Conservation (phyloP, 1,140 invertebrate species). For the Drosophila pallidifrons region DNA sequence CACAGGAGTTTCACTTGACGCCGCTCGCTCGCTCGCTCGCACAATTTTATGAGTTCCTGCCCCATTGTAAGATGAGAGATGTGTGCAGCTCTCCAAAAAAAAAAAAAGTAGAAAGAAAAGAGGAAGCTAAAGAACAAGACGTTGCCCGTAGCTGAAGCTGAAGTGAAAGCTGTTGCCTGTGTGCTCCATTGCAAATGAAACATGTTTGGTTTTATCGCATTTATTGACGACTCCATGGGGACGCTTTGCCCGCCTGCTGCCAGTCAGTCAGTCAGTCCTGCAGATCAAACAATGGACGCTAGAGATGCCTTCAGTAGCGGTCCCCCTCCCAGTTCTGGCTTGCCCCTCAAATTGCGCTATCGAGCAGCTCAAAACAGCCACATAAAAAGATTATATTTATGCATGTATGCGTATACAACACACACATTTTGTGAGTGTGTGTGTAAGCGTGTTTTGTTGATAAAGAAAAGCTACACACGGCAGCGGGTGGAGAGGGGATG, state of each 20-base stretch:
- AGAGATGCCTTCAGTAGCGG: conserved; percentile 19
- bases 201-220: conserved; percentile 83
- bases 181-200: conserved; percentile 71
- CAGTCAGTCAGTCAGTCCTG: conserved; percentile 33
- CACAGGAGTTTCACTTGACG: conserved; percentile 73
- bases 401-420: conserved; percentile 33
- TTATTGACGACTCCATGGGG: conserved; percentile 80
- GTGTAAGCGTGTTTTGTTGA: conserved; percentile 13
- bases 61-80: conserved; percentile 53
- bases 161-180: background rate
- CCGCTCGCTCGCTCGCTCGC: conserved; percentile 33
- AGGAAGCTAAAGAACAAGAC: background rate
- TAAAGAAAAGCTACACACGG: conserved; percentile 16
- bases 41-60: conserved; percentile 69
- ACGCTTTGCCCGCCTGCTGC: conserved; percentile 61
- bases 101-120: background rate
- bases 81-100: conserved; percentile 26
- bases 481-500: background rate
- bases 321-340: background rate
- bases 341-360: conserved; percentile 64
- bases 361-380: conserved; percentile 77
- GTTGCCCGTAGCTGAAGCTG: background rate
- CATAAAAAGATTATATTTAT: conserved; percentile 82
- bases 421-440: background rate
- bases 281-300: conserved; percentile 75